These are phyloP conservation scores for Micromussa lordhowensis DNA, from an alignment of 92 coral and sea anemone genomes.

Conservation along the genomic window DNA sequence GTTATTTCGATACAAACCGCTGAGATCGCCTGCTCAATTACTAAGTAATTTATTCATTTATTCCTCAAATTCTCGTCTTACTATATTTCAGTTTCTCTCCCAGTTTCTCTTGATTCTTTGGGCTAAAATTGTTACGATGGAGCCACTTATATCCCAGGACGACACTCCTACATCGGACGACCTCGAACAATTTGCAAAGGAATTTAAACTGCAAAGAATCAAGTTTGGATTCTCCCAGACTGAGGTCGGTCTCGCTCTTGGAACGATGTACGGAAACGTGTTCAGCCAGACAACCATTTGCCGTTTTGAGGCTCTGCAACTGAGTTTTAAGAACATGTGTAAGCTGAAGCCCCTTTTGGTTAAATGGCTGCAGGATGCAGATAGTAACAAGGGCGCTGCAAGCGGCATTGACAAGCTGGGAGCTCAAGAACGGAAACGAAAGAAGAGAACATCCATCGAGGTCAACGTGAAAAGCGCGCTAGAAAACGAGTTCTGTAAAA, in stretches of 20 bases:
- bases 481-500: slow-evolving; percentile 57
- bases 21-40: background rate
- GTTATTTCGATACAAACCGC: background rate
- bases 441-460: slow-evolving; percentile 75
- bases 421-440: slow-evolving; percentile 60
- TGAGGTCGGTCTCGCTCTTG: slow-evolving; percentile 83
- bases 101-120: background rate
- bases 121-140: background rate
- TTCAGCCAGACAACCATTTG: slow-evolving; percentile 87
- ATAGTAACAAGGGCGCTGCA: slow-evolving; percentile 35
- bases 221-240: slow-evolving; percentile 85
- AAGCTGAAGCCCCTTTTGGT: slow-evolving; percentile 73
- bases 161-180: slow-evolving; percentile 68
- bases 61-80: background rate
- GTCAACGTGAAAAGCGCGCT: slow-evolving; percentile 62
- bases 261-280: slow-evolving; percentile 73
- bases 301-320: slow-evolving; percentile 87
- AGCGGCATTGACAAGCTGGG: slow-evolving; percentile 53
- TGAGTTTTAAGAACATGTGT: slow-evolving; percentile 87
- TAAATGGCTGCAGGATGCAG: slow-evolving; percentile 77
- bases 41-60: slow-evolving; percentile 6
- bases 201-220: slow-evolving; percentile 75
- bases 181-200: slow-evolving; percentile 77
- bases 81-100: background rate
- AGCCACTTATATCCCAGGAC: background rate